phyloP scores from a whole-genome alignment of 2,797 vertebrate genomes.

The Pachyuromys duprasi region DNA sequence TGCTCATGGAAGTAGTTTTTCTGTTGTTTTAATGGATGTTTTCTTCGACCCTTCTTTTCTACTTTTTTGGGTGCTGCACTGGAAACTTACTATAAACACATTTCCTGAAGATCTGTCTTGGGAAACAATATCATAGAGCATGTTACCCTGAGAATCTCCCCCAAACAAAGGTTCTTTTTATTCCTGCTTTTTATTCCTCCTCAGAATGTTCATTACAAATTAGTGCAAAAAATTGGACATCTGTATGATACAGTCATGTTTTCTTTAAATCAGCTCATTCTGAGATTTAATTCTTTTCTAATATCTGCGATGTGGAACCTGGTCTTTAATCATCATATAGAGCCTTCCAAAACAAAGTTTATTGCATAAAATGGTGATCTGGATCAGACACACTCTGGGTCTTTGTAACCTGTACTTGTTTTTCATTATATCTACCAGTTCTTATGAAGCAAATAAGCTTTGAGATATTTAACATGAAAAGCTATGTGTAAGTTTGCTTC shows the following conservation, averaged over 20 bases:
- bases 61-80: neutral
- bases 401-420: neutral
- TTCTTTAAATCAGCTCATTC: constrained; percentile 31
- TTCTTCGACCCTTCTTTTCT: neutral
- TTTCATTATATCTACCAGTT: neutral
- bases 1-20: neutral
- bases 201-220: constrained; percentile 25
- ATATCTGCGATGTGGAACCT: neutral
- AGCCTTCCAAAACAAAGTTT: neutral
- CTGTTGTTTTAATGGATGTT: neutral
- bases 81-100: neutral
- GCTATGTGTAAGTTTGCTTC: neutral
- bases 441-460: neutral
- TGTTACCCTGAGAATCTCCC: neutral
- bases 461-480: constrained; percentile 1
- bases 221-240: neutral
- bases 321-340: neutral
- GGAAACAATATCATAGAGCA: neutral
- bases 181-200: neutral
- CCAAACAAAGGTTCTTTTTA: neutral
- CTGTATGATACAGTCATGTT: neutral
- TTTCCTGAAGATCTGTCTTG: neutral
- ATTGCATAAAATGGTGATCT: neutral
- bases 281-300: neutral
- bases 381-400: neutral